Conservation (phyloP, 1,140 invertebrate genomes). For the Solenopsis invicta region DNA sequence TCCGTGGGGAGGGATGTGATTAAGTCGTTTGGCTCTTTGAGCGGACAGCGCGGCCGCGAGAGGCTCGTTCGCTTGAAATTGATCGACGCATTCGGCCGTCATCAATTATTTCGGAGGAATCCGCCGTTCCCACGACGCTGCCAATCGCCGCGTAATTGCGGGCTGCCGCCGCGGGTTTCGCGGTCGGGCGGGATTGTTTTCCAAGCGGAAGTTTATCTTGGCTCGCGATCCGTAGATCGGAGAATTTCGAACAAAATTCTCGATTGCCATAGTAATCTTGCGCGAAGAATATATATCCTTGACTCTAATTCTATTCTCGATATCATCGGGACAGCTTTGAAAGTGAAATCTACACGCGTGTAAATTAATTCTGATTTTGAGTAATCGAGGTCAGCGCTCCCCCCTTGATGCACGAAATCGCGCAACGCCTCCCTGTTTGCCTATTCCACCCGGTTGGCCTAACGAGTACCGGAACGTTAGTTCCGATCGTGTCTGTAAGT, state of each 20-base stretch:
- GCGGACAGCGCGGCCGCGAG: constrained; percentile 1
- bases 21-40: constrained; percentile 64
- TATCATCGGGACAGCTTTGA: background rate
- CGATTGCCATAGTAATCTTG: background rate
- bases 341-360: background rate
- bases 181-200: background rate
- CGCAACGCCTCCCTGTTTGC: constrained; percentile 34
- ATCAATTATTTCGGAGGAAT: constrained; percentile 34
- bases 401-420: constrained; percentile 17
- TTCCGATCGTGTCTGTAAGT: constrained; percentile 10
- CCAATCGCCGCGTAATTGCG: constrained; percentile 5
- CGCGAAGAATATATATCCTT: background rate
- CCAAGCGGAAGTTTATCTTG: constrained; percentile 17
- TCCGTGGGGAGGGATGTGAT: constrained; percentile 60
- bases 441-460: background rate
- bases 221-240: background rate
- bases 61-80: constrained; percentile 31
- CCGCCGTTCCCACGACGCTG: constrained; percentile 12
- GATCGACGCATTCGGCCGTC: constrained; percentile 40
- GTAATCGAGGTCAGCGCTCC: constrained; percentile 33
- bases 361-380: constrained; percentile 23
- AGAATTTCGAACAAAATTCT: background rate
- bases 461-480: constrained; percentile 25
- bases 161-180: background rate
- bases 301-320: background rate